Percentiles rank a stretch among this genome's conserved stretches.
phyloP scores from a whole-genome alignment of 2,888 invertebrate species.

The Lordiphosa fenestrarum region DNA sequence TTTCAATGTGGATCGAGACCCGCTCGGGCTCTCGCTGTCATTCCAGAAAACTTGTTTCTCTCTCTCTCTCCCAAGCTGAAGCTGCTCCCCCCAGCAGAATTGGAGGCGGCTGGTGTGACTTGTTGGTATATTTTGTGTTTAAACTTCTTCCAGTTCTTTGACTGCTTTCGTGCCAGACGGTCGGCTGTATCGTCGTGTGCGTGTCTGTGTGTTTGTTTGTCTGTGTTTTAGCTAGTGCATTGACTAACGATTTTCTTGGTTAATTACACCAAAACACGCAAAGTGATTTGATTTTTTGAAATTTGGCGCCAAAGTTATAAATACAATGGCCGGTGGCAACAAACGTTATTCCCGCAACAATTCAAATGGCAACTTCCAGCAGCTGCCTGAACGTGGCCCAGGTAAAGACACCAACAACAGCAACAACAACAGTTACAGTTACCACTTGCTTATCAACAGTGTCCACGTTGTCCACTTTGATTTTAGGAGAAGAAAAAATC shows the following conservation, averaged over 20 bases:
- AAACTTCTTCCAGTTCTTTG: conserved; percentile 71
- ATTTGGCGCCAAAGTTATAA: neutral
- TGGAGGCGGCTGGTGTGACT: conserved; percentile 31
- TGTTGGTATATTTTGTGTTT: conserved; percentile 62
- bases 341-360: conserved; percentile 77
- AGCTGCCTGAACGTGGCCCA: conserved; percentile 80
- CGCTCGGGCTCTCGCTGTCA: conserved; percentile 23
- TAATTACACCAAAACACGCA: conserved; percentile 61
- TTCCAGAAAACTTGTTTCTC: conserved; percentile 59
- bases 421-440: neutral
- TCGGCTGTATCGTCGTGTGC: conserved; percentile 76
- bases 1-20: conserved; percentile 56
- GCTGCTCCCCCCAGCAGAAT: conserved; percentile 26
- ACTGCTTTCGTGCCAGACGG: conserved; percentile 76
- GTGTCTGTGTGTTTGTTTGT: conserved; percentile 17
- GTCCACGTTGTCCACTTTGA: conserved; percentile 40
- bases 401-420: conserved; percentile 64
- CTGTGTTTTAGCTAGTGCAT: conserved; percentile 26
- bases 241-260: conserved; percentile 35
- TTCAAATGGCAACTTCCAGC: conserved; percentile 76
- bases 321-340: conserved; percentile 78
- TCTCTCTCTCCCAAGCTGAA: conserved; percentile 4
- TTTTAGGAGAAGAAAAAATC: conserved; percentile 22
- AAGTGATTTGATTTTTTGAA: conserved; percentile 29
- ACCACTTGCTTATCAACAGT: conserved; percentile 18